Conservation (phyloP, 2,113 vertebrate genomes). For the Acrocephalus arundinaceus region DNA sequence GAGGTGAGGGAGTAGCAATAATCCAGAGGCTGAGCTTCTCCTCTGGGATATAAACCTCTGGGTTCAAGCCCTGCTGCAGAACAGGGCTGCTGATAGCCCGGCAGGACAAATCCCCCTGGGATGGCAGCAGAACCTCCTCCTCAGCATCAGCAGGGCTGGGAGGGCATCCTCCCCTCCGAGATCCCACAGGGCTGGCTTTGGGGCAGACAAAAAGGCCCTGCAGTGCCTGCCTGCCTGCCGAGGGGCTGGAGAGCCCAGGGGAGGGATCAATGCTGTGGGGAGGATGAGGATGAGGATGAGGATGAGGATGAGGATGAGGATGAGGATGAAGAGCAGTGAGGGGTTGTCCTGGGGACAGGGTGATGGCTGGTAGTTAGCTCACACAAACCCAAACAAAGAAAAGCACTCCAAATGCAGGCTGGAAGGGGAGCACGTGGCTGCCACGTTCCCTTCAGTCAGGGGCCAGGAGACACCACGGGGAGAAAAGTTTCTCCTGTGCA, state of each 20-base stretch:
- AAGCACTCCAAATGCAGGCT: slow-evolving; percentile 6
- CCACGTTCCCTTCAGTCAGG: not conserved
- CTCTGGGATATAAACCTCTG: accelerated
- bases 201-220: not conserved
- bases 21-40: not conserved
- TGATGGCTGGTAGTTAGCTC: not conserved
- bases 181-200: not conserved
- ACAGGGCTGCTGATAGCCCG: not conserved
- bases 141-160: not conserved
- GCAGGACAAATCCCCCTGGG: not conserved
- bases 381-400: not conserved
- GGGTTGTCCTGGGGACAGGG: not conserved
- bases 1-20: not conserved
- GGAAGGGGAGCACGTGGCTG: not conserved
- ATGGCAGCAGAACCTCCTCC: not conserved
- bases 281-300: not conserved
- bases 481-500: not conserved
- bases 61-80: not conserved
- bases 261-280: not conserved
- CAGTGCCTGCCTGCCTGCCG: not conserved
- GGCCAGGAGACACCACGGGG: not conserved
- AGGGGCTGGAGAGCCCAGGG: not conserved
- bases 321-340: not conserved
- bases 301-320: not conserved
- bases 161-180: not conserved